Conservation (phyloP, 1,140 invertebrate species). For the Cydia pomonella region DNA sequence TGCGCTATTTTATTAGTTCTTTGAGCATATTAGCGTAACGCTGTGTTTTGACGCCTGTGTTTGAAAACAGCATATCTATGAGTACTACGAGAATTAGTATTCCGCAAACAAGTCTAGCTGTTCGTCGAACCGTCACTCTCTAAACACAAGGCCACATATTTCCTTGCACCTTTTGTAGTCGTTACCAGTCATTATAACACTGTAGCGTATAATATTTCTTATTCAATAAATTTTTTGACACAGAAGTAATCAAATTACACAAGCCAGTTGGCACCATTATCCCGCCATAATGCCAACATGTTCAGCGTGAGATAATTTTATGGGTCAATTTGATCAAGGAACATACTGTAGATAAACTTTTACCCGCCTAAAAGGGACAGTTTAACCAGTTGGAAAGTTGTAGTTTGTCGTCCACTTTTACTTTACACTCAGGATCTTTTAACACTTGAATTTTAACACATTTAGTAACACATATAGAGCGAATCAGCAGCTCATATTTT, state of each 20-base stretch:
- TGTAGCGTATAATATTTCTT: neutral
- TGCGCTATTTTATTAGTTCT: too few relatives aligned
- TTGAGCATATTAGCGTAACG: too few relatives aligned
- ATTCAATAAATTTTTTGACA: conserved; percentile 15
- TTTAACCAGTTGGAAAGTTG: conserved; percentile 14
- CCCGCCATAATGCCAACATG: neutral
- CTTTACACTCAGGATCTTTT: neutral
- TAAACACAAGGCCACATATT: conserved; percentile 19
- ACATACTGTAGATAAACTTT: neutral
- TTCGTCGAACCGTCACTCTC: conserved; percentile 19
- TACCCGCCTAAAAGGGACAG: neutral
- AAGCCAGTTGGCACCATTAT: neutral
- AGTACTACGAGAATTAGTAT: neutral
- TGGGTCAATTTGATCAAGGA: conserved; percentile 7
- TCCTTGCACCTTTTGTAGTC: conserved; percentile 29
- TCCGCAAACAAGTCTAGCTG: conserved; percentile 14
- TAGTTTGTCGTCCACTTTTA: neutral
- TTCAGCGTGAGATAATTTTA: neutral
- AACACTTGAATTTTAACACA: neutral
- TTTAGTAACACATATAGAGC: neutral
- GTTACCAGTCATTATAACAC: neutral
- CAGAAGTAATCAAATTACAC: neutral
- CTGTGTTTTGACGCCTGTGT: too few relatives aligned
- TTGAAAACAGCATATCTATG: neutral
- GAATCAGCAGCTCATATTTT: neutral